A percentile compares a stretch with the other conserved stretches of the same genome.
Evolutionary conservation across 2,113 vertebrate genomes (phyloP).

Genomic region (Phaetusa simplex): DNA sequence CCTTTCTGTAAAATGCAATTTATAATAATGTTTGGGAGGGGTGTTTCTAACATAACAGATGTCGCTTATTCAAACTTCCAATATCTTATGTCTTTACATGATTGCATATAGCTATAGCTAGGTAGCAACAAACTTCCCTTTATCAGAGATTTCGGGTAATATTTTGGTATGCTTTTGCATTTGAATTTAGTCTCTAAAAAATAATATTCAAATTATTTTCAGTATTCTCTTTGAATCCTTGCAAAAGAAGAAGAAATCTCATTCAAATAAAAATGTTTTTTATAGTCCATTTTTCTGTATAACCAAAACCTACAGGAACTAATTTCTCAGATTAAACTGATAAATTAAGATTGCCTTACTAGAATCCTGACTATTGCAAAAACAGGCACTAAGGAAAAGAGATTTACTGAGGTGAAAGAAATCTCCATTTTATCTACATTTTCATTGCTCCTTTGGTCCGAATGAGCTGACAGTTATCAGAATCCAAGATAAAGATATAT

Average conservation of each 20-base stretch:
- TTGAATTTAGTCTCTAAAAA: background rate
- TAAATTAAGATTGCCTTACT: constrained; percentile 10
- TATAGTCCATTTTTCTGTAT: background rate
- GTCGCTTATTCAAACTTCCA: background rate
- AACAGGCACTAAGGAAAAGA: background rate
- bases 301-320: background rate
- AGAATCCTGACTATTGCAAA: background rate
- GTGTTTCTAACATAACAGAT: background rate
- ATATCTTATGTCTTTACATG: background rate
- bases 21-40: background rate
- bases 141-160: background rate
- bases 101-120: background rate
- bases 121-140: background rate
- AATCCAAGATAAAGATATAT: constrained; percentile 22
- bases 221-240: background rate
- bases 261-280: background rate
- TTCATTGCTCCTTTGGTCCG: background rate
- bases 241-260: background rate
- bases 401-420: background rate
- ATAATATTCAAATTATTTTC: background rate
- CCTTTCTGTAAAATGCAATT: background rate
- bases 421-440: background rate
- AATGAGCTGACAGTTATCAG: constrained; percentile 1
- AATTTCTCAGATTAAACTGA: constrained; percentile 29
- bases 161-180: background rate